These are phyloP conservation scores for Sinonovacula constricta DNA, from an alignment of 1,140 invertebrate genomes.

Conservation along the genomic window DNA sequence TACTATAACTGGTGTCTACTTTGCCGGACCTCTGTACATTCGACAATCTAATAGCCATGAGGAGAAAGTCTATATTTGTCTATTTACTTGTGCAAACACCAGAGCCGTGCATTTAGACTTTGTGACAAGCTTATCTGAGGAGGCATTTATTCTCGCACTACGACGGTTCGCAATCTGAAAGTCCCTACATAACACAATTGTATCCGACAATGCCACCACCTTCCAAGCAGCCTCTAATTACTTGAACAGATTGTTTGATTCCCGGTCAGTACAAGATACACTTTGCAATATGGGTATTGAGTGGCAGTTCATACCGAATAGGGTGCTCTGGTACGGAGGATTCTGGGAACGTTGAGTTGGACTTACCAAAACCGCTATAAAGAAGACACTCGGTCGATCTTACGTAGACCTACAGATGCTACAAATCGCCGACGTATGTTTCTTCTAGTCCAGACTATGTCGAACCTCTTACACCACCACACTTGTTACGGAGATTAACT, in stretches of 20 bases:
- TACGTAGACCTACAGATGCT: slow-evolving; percentile 58
- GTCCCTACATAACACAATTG: slow-evolving; percentile 34
- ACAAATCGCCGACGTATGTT: slow-evolving; percentile 55
- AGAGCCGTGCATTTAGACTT: slow-evolving; percentile 24
- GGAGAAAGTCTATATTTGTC: neutral
- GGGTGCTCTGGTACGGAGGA: slow-evolving; percentile 31
- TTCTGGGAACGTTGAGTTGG: slow-evolving; percentile 65
- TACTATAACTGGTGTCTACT: slow-evolving; percentile 38
- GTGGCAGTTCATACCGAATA: slow-evolving; percentile 31
- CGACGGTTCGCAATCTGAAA: slow-evolving; percentile 20
- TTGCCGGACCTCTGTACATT: slow-evolving; percentile 43
- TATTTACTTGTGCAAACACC: slow-evolving; percentile 30
- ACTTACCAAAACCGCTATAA: slow-evolving; percentile 59
- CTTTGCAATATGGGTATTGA: neutral
- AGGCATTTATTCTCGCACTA: slow-evolving; percentile 21
- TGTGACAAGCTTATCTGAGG: neutral
- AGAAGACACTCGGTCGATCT: slow-evolving; percentile 68
- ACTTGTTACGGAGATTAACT: slow-evolving; percentile 12
- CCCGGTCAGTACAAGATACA: neutral
- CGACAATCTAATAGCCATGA: neutral
- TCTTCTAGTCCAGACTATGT: too few relatives aligned
- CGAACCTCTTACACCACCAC: slow-evolving; percentile 25
- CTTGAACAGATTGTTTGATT: slow-evolving; percentile 21
- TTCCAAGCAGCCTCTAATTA: slow-evolving; percentile 20
- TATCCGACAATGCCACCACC: slow-evolving; percentile 41